These are phyloP conservation scores for Hirtodrosophila alboralis DNA, from an alignment of 2,888 invertebrate genomes.

Conservation along the genomic window DNA sequence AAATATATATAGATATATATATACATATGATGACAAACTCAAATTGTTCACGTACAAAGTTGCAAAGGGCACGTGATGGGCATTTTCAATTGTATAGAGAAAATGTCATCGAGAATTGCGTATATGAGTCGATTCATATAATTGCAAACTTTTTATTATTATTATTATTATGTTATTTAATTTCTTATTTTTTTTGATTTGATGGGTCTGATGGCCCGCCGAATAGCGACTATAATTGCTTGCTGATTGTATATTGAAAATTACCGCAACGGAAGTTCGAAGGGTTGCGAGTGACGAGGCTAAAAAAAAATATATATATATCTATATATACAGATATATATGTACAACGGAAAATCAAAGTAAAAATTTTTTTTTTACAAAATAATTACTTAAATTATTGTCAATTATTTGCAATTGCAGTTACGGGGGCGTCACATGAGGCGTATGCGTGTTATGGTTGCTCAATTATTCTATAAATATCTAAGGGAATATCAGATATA, in stretches of 20 bases:
- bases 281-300: slow-evolving; percentile 1
- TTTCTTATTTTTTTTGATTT: too few relatives aligned
- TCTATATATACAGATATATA: too few relatives aligned
- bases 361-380: slow-evolving; percentile 59
- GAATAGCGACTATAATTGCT: slow-evolving; percentile 5
- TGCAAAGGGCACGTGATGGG: slow-evolving; percentile 59
- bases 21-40: slow-evolving; percentile 11
- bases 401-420: slow-evolving; percentile 74
- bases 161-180: slow-evolving; percentile 22
- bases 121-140: slow-evolving; percentile 29
- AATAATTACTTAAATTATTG: slow-evolving; percentile 74
- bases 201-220: too few relatives aligned
- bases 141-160: slow-evolving; percentile 36
- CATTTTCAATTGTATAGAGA: slow-evolving; percentile 39
- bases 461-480: slow-evolving; percentile 10
- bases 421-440: slow-evolving; percentile 52
- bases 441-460: slow-evolving; percentile 34
- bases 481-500: background rate
- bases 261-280: slow-evolving; percentile 37
- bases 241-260: slow-evolving; percentile 39
- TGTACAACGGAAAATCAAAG: slow-evolving; percentile 73
- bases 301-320: slow-evolving; percentile 10
- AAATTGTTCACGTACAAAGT: slow-evolving; percentile 51
- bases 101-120: slow-evolving; percentile 29
- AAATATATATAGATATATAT: slow-evolving; percentile 4